Percentiles rank a stretch among this genome's conserved stretches.
Evolutionary conservation across 2,888 invertebrate genomes (phyloP).

Genomic region (Rambutsinella grinnellia): DNA sequence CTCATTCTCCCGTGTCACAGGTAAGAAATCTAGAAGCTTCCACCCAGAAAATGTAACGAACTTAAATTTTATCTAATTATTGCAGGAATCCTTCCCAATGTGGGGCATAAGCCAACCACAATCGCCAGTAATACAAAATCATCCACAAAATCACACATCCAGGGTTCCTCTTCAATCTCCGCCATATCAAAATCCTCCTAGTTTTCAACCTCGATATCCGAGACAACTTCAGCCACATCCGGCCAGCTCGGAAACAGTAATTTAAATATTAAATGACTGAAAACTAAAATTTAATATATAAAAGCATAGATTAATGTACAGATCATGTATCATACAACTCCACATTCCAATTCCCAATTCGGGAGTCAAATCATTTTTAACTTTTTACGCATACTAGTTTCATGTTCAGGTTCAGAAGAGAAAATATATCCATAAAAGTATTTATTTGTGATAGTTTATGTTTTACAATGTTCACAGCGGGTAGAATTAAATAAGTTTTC

Average conservation of each 20-base stretch:
- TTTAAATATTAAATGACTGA: constrained; percentile 35
- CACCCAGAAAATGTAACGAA: not conserved
- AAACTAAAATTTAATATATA: too few relatives aligned
- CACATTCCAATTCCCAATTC: too few relatives aligned
- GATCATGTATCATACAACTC: too few relatives aligned
- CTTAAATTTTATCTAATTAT: constrained; percentile 9
- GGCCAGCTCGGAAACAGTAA: constrained; percentile 65
- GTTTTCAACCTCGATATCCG: constrained; percentile 35
- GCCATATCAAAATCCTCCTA: constrained; percentile 56
- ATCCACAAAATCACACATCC: not conserved
- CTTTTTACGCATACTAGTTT: too few relatives aligned
- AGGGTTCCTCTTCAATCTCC: constrained; percentile 51
- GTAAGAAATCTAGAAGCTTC: constrained; percentile 30
- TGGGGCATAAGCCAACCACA: constrained; percentile 65
- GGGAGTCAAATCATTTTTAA: too few relatives aligned
- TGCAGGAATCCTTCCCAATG: constrained; percentile 66
- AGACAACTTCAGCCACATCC: constrained; percentile 54
- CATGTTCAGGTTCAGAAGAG: too few relatives aligned
- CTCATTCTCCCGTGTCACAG: constrained; percentile 66
- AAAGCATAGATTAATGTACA: too few relatives aligned
- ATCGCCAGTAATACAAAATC: constrained; percentile 58
- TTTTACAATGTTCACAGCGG: too few relatives aligned
- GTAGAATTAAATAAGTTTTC: too few relatives aligned
- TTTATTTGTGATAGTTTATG: too few relatives aligned
- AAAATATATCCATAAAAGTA: too few relatives aligned